Percentiles rank a stretch among this genome's conserved stretches.
Conservation (phyloP, 2,797 vertebrate genomes). For the Phyllotis vaccarum region DNA sequence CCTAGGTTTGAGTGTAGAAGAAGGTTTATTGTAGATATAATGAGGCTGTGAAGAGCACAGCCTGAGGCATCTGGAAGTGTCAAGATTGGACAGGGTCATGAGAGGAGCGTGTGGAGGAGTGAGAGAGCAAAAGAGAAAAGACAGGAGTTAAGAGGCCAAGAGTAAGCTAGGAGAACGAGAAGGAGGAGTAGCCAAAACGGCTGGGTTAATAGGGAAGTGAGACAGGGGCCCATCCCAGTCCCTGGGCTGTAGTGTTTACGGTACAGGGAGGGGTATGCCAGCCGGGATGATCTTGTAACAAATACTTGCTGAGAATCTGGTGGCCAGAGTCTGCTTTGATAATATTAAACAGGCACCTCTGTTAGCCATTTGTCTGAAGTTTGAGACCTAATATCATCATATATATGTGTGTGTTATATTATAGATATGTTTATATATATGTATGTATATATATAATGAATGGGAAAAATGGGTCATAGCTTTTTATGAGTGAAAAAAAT, state of each 20-base stretch:
- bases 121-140: background rate
- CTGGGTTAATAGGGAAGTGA: background rate
- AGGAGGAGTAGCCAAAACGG: background rate
- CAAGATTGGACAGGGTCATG: background rate
- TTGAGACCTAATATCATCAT: background rate
- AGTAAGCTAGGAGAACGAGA: background rate
- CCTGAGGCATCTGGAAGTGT: background rate
- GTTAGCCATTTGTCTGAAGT: background rate
- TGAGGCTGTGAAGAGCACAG: background rate
- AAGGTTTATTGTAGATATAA: background rate
- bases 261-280: background rate
- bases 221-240: background rate
- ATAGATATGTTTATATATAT: too few relatives aligned
- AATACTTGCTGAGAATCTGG: background rate
- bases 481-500: background rate
- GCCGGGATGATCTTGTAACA: background rate
- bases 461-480: background rate
- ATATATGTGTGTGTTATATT: too few relatives aligned
- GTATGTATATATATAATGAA: slow-evolving; percentile 5
- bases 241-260: background rate
- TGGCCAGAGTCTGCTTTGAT: background rate
- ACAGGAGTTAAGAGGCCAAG: background rate
- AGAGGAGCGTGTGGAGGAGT: background rate
- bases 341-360: background rate
- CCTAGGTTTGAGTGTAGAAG: background rate